Evolutionary conservation across 2,113 vertebrate species (phyloP).

Genomic region (Stigmatopora nigra): DNA sequence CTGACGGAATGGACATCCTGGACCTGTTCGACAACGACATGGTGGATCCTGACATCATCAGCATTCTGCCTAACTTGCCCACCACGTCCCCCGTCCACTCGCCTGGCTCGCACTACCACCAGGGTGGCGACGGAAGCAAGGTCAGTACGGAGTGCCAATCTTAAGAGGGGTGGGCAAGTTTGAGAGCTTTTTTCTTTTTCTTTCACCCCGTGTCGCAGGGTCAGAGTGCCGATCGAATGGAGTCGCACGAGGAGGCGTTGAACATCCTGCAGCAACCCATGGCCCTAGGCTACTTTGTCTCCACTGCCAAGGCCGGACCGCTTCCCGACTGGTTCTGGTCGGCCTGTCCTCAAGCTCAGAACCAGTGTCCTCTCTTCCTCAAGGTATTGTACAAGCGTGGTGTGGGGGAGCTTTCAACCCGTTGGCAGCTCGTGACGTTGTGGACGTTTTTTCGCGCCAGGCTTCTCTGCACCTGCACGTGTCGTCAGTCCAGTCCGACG

Average conservation of each 20-base stretch:
- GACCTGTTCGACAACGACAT: slow-evolving; percentile 90
- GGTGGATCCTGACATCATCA: slow-evolving; percentile 91
- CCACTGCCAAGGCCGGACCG: slow-evolving; percentile 95
- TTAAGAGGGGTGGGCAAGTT: too few species aligned
- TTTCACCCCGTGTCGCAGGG: slow-evolving; percentile 66
- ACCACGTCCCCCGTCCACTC: slow-evolving; percentile 88
- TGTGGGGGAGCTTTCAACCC: background rate
- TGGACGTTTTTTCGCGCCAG: slow-evolving; percentile 18
- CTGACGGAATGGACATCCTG: slow-evolving; percentile 89
- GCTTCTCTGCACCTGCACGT: slow-evolving; percentile 99
- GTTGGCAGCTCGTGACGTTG: background rate
- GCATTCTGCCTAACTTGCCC: slow-evolving; percentile 91
- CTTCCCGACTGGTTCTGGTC: slow-evolving; percentile 99
- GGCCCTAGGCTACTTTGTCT: slow-evolving; percentile 97
- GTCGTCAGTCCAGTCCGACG: slow-evolving; percentile 98
- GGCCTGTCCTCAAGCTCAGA: slow-evolving; percentile 96
- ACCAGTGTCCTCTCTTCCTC: slow-evolving; percentile 91
- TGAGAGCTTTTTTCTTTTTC: too few species aligned
- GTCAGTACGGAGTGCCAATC: slow-evolving; percentile 50
- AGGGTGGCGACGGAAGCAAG: slow-evolving; percentile 91
- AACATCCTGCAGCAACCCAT: slow-evolving; percentile 97
- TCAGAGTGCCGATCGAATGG: slow-evolving; percentile 90
- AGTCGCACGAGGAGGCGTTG: slow-evolving; percentile 95
- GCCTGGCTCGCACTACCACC: slow-evolving; percentile 90
- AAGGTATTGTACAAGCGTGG: slow-evolving; percentile 57